A percentile compares a stretch with the other conserved stretches of the same genome.
Evolutionary conservation across 2,797 vertebrate genomes (phyloP).

Genomic region (Orestias chungarensis): DNA sequence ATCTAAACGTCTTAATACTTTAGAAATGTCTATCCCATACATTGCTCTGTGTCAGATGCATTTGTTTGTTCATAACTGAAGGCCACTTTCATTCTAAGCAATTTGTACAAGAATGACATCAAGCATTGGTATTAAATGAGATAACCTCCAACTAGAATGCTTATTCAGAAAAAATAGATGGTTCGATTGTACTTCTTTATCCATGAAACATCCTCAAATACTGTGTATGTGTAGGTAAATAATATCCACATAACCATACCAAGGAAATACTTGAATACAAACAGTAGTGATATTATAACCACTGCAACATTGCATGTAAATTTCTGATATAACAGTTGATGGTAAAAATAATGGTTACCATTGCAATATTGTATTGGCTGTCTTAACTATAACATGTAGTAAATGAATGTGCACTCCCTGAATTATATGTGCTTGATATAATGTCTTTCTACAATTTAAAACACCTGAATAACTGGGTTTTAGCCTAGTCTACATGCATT

Average conservation of each 20-base stretch:
- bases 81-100: constrained; percentile 78
- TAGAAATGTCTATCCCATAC: constrained; percentile 72
- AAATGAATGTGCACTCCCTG: constrained; percentile 55
- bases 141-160: constrained; percentile 49
- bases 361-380: constrained; percentile 46
- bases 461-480: constrained; percentile 64
- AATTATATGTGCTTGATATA: constrained; percentile 73
- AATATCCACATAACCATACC: constrained; percentile 53
- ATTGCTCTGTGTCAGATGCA: constrained; percentile 79
- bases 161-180: constrained; percentile 36
- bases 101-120: constrained; percentile 67
- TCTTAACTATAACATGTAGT: constrained; percentile 43
- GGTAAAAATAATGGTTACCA: constrained; percentile 49
- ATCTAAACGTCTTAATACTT: constrained; percentile 67
- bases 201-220: constrained; percentile 55
- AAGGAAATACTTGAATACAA: constrained; percentile 58
- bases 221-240: constrained; percentile 37
- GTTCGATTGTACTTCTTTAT: constrained; percentile 61
- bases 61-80: constrained; percentile 67
- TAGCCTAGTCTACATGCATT: constrained; percentile 73
- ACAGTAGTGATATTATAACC: constrained; percentile 63
- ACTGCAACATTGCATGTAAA: constrained; percentile 58
- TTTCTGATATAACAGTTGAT: constrained; percentile 45
- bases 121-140: constrained; percentile 60
- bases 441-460: constrained; percentile 56